Base-by-base conservation (phyloP, 2,113 vertebrate species). In the Hippocampus mohnikei region DNA sequence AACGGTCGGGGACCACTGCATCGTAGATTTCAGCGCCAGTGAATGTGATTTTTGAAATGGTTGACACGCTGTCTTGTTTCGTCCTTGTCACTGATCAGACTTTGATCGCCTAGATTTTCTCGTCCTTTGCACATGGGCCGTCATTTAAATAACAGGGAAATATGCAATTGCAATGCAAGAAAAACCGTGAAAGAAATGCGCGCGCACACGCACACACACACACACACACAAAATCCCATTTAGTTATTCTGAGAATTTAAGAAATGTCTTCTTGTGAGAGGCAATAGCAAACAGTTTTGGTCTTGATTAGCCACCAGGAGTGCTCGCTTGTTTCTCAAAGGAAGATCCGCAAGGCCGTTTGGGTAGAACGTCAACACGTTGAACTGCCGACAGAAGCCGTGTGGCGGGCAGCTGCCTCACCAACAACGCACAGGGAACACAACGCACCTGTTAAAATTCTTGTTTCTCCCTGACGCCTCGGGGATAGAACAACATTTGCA, bases 401-500 rank as follows among this genome's bases (percentile, higher is more conserved):
- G 76, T 77, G 66, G 77, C 77, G 84, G 58, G 72, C 76, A 73
- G 75, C 73, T 73, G 67, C 77, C 53, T 75, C 67, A 65, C 79
- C 58, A 76, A 73, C 72, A 82, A 61, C 68, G 2, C 33, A 21
- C 69, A 25, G 40, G 69, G 80, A 81, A 82, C 78, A 74, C 50
- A 73, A 61, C 75, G 68, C 71, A 73, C 77, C 69, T 77, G 71
- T 78, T 84, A 67, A 81, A 81, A 79, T 84, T 73, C 76, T 76
- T 48, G 5, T 66, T 56, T 66, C 21, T 74, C 74, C 62, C 78
- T 8, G 64, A 79, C 12, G 75, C 80, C 81, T 86, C 46, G 0
- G 67, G 81, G 74, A 63, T 66, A 53, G 58, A 84, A 68, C 68
- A 88, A 78, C 78, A 84, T 86, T 85, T 84, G 70, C 50, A 40